These are phyloP conservation scores for Pithys albifrons DNA, from an alignment of 2,113 vertebrate species.

Conservation along the genomic window DNA sequence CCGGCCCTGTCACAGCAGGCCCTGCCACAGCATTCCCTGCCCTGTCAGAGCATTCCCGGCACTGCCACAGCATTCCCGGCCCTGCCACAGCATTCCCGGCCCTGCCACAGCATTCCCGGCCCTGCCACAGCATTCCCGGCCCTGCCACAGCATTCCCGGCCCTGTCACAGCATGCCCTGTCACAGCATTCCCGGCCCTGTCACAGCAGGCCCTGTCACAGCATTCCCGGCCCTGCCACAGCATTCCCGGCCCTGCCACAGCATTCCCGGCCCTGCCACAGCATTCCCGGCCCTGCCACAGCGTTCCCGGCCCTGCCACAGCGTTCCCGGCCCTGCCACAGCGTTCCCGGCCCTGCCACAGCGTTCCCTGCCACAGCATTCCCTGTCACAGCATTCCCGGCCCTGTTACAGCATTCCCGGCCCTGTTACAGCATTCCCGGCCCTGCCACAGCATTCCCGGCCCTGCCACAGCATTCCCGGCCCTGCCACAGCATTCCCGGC, in stretches of 20 bases:
- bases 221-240: not conserved
- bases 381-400: too few species aligned
- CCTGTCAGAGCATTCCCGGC: not conserved
- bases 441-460: too few species aligned
- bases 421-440: too few species aligned
- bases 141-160: not conserved
- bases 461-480: too few species aligned
- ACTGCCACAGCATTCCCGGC: not conserved
- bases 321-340: too few species aligned
- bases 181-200: not conserved
- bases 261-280: not conserved
- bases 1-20: fast-evolving
- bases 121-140: not conserved
- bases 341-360: too few species aligned
- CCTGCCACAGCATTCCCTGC: not conserved
- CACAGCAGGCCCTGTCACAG: not conserved
- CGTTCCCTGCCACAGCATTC: too few species aligned
- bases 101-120: not conserved
- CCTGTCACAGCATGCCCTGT: not conserved
- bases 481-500: too few species aligned
- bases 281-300: too few species aligned
- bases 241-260: not conserved
- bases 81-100: too few species aligned
- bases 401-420: too few species aligned
- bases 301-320: too few species aligned